Conservation (phyloP, 2,797 vertebrate genomes). For the Pipistrellus pygmaeus region DNA sequence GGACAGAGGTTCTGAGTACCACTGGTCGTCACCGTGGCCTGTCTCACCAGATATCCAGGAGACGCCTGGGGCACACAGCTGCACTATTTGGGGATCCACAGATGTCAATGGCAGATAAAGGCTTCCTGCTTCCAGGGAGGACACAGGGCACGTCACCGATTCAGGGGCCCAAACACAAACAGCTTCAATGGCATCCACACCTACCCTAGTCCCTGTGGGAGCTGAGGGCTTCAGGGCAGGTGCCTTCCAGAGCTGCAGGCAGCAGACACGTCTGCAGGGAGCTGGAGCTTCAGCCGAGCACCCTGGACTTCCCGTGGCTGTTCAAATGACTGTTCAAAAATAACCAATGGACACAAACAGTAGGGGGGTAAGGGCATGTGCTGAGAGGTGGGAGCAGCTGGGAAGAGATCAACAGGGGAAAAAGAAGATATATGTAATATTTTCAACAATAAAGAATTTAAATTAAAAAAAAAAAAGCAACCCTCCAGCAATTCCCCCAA, state of each 20-base stretch:
- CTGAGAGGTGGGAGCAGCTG: background rate
- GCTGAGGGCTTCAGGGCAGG: background rate
- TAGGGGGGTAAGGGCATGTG: background rate
- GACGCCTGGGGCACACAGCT: background rate
- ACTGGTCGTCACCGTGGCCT: background rate
- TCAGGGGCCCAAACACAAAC: background rate
- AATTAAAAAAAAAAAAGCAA: background rate
- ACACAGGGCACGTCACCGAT: background rate
- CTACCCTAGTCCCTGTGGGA: too few relatives aligned
- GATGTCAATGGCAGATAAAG: background rate
- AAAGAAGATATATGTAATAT: background rate
- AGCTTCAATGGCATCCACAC: background rate
- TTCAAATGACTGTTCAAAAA: slow-evolving; percentile 15
- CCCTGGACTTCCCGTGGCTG: rapidly evolving
- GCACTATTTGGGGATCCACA: background rate
- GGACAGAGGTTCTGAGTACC: background rate
- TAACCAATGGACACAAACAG: background rate
- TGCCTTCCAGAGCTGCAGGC: background rate
- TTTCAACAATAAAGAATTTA: background rate
- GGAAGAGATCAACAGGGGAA: background rate
- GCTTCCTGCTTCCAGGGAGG: background rate
- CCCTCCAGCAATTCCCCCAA: background rate
- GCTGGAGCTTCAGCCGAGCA: background rate
- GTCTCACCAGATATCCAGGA: background rate
- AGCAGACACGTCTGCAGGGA: background rate